Evolutionary conservation across 2,113 vertebrate genomes (phyloP).

Genomic region (Tragelaphus imberbis): DNA sequence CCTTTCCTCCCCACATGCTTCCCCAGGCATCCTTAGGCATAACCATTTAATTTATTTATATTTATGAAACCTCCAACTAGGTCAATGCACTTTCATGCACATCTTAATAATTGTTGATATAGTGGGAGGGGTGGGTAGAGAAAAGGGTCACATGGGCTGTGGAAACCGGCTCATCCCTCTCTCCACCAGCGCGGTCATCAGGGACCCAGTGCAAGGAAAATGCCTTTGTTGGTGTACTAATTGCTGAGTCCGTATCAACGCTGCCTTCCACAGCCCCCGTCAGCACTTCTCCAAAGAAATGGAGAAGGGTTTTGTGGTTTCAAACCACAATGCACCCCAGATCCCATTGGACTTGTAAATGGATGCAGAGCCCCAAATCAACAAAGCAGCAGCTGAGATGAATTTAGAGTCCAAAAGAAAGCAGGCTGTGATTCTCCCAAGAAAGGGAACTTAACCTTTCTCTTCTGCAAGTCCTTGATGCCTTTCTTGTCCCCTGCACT

Average conservation of each 20-base stretch:
- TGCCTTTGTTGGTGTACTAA: background rate
- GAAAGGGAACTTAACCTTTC: background rate
- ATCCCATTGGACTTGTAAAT: slow-evolving; percentile 29
- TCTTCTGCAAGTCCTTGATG: background rate
- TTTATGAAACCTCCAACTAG: slow-evolving; percentile 75
- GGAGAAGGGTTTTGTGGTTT: slow-evolving; percentile 9
- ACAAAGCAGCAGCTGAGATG: slow-evolving; percentile 21
- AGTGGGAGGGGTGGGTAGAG: background rate
- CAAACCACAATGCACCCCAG: background rate
- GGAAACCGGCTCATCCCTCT: slow-evolving; percentile 4
- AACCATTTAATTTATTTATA: slow-evolving; percentile 53
- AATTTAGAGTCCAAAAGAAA: slow-evolving; percentile 25
- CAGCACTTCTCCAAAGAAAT: slow-evolving; percentile 38
- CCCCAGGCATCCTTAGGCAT: slow-evolving; percentile 30
- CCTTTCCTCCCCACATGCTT: background rate
- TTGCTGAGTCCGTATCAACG: background rate
- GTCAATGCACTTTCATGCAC: slow-evolving; percentile 61
- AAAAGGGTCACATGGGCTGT: background rate
- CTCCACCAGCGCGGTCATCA: background rate
- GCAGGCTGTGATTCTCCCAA: background rate
- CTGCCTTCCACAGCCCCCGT: background rate
- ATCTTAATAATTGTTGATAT: slow-evolving; percentile 78
- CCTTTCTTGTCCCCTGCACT: background rate
- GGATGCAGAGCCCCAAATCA: background rate
- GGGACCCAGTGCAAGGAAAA: background rate